Base-by-base conservation (phyloP, 37 sponge, comb jelly and placozoan species). In the Haliclona indistincta region DNA sequence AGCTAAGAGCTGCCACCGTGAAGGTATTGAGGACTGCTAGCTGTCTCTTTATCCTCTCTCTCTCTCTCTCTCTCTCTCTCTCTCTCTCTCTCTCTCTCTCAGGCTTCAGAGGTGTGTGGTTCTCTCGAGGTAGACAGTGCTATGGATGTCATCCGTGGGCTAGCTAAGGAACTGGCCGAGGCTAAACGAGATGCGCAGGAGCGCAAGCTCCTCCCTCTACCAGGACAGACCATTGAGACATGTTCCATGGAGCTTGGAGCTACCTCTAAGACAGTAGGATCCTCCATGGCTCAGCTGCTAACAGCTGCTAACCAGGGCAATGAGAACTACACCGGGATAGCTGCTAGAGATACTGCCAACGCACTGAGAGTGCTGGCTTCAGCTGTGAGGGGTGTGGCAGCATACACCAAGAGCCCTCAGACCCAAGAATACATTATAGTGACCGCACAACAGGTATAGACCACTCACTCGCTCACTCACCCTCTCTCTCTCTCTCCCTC, bases 271-370 rank as follows among this genome's bases (percentile, higher is more conserved):
- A 86, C 86, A 4, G 94, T 99, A 3, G 99, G 99, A n/a, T 88
- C 94, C 23, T 88, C 94, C 60, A 99, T 99, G 96, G 99, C 97
- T 17, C 99, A 99, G 74, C 81, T 99, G 15, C 83, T 96, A 32
- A 99, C 96, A 33, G 96, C 99, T 45, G 96, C 96, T 37, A 88
- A 90, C 62, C 99, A 99, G 75, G 91, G 95, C 55, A 98, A 98
- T 58, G 99, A 95, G 67, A 90, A 86, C 84, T 98, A 98, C 86
- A 98, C 99, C 38, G 96, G 99, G 7, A 92, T 97, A 23, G 96
- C 99, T 15, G 91, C 96, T 11, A 66, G 99, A 22, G 96, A 98
- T 56, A 95, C 94, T 13, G 96, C 96, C 38, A 93, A 93, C 78
- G 85, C 94, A 38, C 89, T 98, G 25, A 64, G 73, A 28, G 83